These are phyloP conservation scores for Phylloscopus collybita DNA, from an alignment of 2,797 vertebrate genomes.

Conservation along the genomic window DNA sequence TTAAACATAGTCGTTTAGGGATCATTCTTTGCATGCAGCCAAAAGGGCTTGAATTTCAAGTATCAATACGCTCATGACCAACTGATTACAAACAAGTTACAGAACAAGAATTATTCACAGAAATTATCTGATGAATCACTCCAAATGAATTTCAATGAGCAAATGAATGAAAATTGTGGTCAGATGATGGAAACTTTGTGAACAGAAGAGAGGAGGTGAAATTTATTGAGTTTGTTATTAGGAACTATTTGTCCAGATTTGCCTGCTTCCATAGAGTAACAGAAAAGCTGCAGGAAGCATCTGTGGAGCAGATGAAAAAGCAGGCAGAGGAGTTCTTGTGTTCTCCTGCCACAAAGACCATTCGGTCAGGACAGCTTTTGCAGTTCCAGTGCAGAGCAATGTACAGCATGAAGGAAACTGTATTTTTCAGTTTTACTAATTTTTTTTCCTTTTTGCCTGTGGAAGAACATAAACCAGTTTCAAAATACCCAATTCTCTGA, in stretches of 20 bases:
- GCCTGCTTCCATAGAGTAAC: not conserved
- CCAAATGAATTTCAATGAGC: slow-evolving; percentile 14
- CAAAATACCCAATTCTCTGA: not conserved
- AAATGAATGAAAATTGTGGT: slow-evolving; percentile 51
- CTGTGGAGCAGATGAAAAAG: slow-evolving; percentile 18
- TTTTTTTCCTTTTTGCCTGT: not conserved
- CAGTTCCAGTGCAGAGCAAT: not conserved
- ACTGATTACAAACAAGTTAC: slow-evolving; percentile 44
- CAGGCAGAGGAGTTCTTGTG: not conserved
- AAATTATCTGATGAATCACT: slow-evolving; percentile 44
- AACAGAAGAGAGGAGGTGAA: slow-evolving; percentile 28
- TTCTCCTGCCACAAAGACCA: not conserved
- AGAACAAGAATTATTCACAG: slow-evolving; percentile 42
- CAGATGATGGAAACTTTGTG: slow-evolving; percentile 28
- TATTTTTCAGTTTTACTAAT: not conserved
- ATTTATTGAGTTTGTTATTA: slow-evolving; percentile 31
- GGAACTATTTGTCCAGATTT: not conserved
- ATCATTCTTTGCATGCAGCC: slow-evolving; percentile 24
- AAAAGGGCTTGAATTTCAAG: slow-evolving; percentile 51
- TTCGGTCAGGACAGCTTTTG: not conserved
- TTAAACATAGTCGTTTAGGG: not conserved
- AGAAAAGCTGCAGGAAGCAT: not conserved
- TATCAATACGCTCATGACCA: slow-evolving; percentile 30
- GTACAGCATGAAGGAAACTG: not conserved
- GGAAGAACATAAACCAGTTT: not conserved